These are phyloP conservation scores for Unio delphinus DNA, from an alignment of 2,888 invertebrate genomes.

Conservation along the genomic window DNA sequence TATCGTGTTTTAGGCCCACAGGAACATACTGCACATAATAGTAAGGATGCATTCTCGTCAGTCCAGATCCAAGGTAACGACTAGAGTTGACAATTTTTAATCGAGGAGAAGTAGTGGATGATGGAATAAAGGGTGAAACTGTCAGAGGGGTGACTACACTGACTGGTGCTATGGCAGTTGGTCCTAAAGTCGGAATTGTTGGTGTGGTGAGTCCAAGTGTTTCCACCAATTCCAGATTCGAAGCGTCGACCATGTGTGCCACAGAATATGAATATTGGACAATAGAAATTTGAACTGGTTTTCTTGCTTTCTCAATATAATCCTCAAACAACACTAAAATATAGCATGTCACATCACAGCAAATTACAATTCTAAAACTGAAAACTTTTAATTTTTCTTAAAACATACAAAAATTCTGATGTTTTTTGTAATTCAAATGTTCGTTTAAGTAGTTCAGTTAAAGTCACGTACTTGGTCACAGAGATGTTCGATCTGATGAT, in stretches of 20 bases:
- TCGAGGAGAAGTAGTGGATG: conserved; percentile 16
- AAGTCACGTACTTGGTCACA: no score
- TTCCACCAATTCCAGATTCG: conserved; percentile 31
- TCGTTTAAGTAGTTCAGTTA: no score
- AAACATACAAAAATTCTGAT: no score
- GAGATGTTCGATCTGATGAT: no score
- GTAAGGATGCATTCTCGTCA: conserved; percentile 65
- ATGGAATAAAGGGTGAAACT: conserved; percentile 12
- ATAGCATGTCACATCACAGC: no score
- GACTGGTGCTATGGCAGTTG: conserved; percentile 28
- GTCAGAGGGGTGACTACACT: conserved; percentile 27
- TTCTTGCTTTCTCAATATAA: no score
- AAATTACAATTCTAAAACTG: no score
- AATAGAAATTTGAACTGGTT: no score
- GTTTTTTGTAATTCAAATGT: no score
- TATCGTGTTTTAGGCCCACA: conserved; percentile 55
- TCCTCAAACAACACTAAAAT: no score
- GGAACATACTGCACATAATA: conserved; percentile 66
- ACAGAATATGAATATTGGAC: conserved; percentile 9
- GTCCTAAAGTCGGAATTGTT: conserved; percentile 32
- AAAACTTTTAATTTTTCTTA: no score
- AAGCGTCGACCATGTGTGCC: conserved; percentile 37
- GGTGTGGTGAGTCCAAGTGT: conserved; percentile 15
- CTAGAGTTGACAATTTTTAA: conserved; percentile 17
- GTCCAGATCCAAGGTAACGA: conserved; percentile 41